Conservation (phyloP, 2,113 vertebrate species). For the Psettodes erumei region DNA sequence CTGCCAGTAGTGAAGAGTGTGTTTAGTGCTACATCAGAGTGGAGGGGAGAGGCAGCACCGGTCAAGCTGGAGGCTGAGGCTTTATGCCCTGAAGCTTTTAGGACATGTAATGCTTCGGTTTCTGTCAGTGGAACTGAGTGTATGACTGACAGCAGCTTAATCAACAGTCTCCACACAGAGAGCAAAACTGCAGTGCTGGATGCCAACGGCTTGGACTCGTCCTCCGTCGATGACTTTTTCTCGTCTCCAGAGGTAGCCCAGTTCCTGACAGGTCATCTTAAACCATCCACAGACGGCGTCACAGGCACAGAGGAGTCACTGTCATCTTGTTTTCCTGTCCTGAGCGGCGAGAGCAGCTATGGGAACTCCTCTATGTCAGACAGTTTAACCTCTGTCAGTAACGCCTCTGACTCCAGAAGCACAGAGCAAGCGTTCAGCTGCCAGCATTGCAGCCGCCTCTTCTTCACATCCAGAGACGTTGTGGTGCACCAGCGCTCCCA, state of each 20-base stretch:
- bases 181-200: neutral
- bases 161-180: neutral
- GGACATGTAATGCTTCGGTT: neutral
- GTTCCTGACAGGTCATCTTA: neutral
- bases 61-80: conserved; percentile 37
- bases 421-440: conserved; percentile 1
- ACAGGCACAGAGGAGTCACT: neutral
- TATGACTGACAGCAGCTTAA: neutral
- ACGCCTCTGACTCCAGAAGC: neutral
- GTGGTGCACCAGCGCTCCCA: conserved; percentile 37
- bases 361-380: neutral
- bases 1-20: neutral
- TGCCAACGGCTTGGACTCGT: neutral
- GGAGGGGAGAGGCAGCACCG: conserved; percentile 5
- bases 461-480: conserved; percentile 33
- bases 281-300: neutral
- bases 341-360: neutral
- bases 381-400: neutral
- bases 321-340: conserved; percentile 13
- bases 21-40: conserved; percentile 6
- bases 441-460: conserved; percentile 28
- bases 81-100: conserved; percentile 16
- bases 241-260: conserved; percentile 25
- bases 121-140: neutral
- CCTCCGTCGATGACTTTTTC: conserved; percentile 33